Percentiles rank a stretch among this genome's conserved stretches.
Conservation (phyloP, 2,797 vertebrate genomes). For the Xyrichtys novacula region DNA sequence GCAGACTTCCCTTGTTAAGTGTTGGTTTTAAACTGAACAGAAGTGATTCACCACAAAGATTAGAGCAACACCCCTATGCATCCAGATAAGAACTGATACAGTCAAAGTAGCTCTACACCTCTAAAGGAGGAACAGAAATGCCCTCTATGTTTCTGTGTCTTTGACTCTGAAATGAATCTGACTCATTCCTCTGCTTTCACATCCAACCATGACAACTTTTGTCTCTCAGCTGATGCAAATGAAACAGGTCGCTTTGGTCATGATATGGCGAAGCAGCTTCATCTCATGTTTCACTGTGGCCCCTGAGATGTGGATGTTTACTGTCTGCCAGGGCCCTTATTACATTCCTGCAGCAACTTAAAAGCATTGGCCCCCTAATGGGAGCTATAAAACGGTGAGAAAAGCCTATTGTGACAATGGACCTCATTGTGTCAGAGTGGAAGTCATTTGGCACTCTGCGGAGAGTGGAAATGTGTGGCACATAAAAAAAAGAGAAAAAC, state of each 20-base stretch:
- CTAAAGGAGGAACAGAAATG: conserved; percentile 17
- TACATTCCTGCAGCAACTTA: conserved; percentile 80
- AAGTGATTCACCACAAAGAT: conserved; percentile 2
- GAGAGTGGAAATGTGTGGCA: conserved; percentile 56
- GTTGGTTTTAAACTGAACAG: background rate
- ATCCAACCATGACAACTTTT: conserved; percentile 70
- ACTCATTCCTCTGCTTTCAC: conserved; percentile 40
- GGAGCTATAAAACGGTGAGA: conserved; percentile 78
- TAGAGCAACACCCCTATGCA: conserved; percentile 2
- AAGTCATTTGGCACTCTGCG: conserved; percentile 66
- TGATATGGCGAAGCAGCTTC: conserved; percentile 46
- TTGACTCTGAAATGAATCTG: conserved; percentile 51
- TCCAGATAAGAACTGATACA: conserved; percentile 8
- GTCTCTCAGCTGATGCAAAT: conserved; percentile 71
- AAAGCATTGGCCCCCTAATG: conserved; percentile 78
- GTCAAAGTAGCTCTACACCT: conserved; percentile 27
- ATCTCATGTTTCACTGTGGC: conserved; percentile 50
- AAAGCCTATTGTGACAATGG: conserved; percentile 72
- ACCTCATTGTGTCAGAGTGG: conserved; percentile 70
- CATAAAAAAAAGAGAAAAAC: conserved; percentile 47
- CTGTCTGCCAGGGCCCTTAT: conserved; percentile 70
- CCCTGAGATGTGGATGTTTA: conserved; percentile 69
- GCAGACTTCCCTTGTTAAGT: background rate
- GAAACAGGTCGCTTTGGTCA: conserved; percentile 58
- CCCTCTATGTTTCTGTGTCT: conserved; percentile 42